phyloP scores from a whole-genome alignment of 2,113 vertebrate species.

The Gymnogyps californianus region DNA sequence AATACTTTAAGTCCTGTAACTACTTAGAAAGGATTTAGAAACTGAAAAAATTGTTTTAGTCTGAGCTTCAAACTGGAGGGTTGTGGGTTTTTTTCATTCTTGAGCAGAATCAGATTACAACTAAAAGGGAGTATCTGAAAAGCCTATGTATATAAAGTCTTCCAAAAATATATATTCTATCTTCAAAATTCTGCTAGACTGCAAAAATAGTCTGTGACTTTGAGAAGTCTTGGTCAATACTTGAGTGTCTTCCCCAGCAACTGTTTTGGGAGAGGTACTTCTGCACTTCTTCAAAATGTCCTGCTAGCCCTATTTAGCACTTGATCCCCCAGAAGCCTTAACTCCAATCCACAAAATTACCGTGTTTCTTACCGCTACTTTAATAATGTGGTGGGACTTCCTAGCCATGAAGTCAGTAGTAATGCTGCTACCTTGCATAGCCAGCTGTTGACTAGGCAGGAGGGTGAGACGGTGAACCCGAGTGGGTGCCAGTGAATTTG shows the following conservation, averaged over 20 bases:
- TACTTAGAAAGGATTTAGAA: slow-evolving; percentile 46
- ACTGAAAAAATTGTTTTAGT: slow-evolving; percentile 6
- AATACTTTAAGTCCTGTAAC: slow-evolving; percentile 38
- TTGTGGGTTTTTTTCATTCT: neutral
- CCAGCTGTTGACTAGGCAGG: neutral
- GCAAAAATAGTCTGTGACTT: neutral
- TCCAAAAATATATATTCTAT: neutral
- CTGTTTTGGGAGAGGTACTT: neutral
- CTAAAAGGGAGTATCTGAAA: neutral
- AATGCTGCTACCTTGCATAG: neutral
- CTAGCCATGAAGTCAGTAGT: accelerated
- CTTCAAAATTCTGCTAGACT: neutral
- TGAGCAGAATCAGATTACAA: neutral
- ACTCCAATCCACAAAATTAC: neutral
- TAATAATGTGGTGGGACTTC: neutral
- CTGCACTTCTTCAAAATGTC: neutral
- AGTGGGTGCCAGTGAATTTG: neutral
- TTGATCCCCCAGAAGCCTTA: neutral
- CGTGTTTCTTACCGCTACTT: neutral
- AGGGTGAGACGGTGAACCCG: neutral
- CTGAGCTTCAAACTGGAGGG: neutral
- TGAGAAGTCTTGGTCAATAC: neutral
- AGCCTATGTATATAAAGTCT: neutral
- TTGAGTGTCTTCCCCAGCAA: neutral
- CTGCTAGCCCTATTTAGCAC: neutral